phyloP scores from a whole-genome alignment of 2,888 invertebrate species.

The Pseudococcus longispinus region DNA sequence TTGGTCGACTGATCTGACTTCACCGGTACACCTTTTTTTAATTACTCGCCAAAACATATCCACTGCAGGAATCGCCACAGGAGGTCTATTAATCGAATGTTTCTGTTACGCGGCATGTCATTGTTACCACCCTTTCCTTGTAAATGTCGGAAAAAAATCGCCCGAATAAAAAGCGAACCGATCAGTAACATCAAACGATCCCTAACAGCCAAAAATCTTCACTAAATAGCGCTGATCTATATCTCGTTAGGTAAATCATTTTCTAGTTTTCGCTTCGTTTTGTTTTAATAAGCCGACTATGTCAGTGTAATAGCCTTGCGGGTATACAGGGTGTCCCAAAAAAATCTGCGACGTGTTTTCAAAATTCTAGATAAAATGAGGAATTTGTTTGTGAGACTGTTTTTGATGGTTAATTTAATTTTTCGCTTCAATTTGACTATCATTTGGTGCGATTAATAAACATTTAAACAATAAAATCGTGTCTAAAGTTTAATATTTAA shows the following conservation, averaged over 20 bases:
- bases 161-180: neutral
- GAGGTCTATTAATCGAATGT: neutral
- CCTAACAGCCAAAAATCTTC: neutral
- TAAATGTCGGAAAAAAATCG: slow-evolving; percentile 23
- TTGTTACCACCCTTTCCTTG: slow-evolving; percentile 41
- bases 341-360: neutral
- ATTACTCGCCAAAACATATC: neutral
- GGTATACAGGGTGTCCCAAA: neutral
- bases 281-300: neutral
- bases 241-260: neutral
- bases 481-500: too few relatives aligned
- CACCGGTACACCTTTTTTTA: neutral
- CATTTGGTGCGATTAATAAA: too few relatives aligned
- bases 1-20: neutral
- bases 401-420: too few relatives aligned
- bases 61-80: neutral
- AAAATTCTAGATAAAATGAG: too few relatives aligned
- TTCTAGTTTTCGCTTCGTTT: neutral
- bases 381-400: too few relatives aligned
- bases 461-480: too few relatives aligned
- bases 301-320: neutral
- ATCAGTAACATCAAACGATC: slow-evolving; percentile 12
- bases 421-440: too few relatives aligned
- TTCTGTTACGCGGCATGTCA: slow-evolving; percentile 16
- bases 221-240: neutral